These are phyloP conservation scores for Paracyclopina nana DNA, from an alignment of 1,140 invertebrate species.

Conservation along the genomic window DNA sequence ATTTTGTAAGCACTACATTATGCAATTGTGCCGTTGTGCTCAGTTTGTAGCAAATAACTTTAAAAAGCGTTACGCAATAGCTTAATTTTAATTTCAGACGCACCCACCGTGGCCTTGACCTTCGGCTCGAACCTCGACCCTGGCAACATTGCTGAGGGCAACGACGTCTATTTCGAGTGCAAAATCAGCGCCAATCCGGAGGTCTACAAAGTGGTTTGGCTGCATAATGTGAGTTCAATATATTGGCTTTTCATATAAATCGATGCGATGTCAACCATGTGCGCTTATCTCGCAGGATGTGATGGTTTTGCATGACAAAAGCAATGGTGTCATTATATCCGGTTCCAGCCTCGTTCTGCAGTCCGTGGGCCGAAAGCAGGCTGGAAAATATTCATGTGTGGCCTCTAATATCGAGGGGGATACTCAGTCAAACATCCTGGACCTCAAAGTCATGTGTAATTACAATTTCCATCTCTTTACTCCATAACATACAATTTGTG, in stretches of 20 bases:
- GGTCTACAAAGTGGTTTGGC: slow-evolving; percentile 28
- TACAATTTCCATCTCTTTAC: slow-evolving; percentile 1
- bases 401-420: slow-evolving; percentile 21
- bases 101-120: slow-evolving; percentile 53
- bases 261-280: too few relatives aligned
- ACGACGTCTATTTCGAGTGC: slow-evolving; percentile 33
- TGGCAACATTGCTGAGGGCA: slow-evolving; percentile 40
- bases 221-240: slow-evolving; percentile 24
- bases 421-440: slow-evolving; percentile 15
- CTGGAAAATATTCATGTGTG: slow-evolving; percentile 18
- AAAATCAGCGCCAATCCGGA: slow-evolving; percentile 28
- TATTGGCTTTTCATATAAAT: too few relatives aligned
- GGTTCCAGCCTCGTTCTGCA: slow-evolving; percentile 19
- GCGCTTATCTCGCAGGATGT: slow-evolving; percentile 5
- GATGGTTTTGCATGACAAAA: slow-evolving; percentile 2
- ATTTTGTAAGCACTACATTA: too few relatives aligned
- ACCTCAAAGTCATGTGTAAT: slow-evolving; percentile 20
- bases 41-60: too few relatives aligned
- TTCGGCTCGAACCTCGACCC: slow-evolving; percentile 63
- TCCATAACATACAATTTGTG: too few relatives aligned
- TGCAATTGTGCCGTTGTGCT: too few relatives aligned
- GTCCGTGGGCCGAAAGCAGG: slow-evolving; percentile 17
- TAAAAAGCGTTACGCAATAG: too few relatives aligned
- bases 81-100: too few relatives aligned
- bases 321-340: slow-evolving; percentile 18